phyloP scores from a whole-genome alignment of 2,888 invertebrate genomes.

The Stictocephala bisonia region DNA sequence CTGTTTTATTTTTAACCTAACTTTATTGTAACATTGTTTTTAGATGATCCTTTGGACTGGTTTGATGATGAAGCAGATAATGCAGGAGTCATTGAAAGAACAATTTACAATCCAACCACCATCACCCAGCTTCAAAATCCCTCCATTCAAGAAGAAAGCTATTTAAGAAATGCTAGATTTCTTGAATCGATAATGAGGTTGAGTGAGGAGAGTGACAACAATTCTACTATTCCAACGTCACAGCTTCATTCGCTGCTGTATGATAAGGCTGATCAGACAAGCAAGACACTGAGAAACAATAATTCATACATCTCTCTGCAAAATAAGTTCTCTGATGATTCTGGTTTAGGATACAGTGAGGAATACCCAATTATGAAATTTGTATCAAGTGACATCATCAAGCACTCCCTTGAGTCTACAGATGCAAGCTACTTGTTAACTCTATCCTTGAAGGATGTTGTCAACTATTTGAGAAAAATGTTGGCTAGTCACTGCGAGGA shows the following conservation, averaged over 20 bases:
- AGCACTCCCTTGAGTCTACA: not conserved
- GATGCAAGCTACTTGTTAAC: not conserved
- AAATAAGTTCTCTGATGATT: not conserved
- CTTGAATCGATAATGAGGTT: not conserved
- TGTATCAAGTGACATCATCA: not conserved
- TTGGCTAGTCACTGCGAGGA: not conserved
- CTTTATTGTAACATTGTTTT: no score
- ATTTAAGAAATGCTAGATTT: not conserved
- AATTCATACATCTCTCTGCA: not conserved
- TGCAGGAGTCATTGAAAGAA: no score
- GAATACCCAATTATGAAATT: not conserved
- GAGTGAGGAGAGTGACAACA: not conserved
- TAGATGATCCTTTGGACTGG: no score
- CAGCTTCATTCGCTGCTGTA: not conserved
- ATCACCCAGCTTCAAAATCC: no score
- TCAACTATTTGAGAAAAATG: not conserved
- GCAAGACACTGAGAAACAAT: no score
- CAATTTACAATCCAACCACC: no score
- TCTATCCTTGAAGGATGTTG: not conserved
- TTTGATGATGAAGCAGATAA: no score
- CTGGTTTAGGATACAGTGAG: not conserved
- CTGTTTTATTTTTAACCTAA: no score
- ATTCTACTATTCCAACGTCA: not conserved
- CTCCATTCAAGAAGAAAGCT: no score
- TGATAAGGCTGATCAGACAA: not conserved